phyloP scores from a whole-genome alignment of 2,888 invertebrate genomes.

The Tupiocoris notatus region DNA sequence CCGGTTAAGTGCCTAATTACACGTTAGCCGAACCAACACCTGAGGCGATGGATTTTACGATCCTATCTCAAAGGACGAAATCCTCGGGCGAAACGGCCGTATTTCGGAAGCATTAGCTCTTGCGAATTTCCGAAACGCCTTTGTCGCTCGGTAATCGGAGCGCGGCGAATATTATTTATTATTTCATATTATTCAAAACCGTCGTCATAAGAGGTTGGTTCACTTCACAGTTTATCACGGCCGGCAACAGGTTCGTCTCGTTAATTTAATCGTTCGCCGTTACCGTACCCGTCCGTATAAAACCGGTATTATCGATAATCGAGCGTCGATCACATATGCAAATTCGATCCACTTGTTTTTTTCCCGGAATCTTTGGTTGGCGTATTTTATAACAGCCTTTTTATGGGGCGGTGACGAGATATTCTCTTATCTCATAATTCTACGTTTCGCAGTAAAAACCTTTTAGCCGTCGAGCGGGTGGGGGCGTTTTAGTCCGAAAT shows the following conservation, averaged over 20 bases:
- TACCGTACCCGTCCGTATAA: neutral
- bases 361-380: conserved; percentile 2
- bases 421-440: neutral
- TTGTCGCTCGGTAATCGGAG: neutral
- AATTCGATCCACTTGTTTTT: conserved; percentile 8
- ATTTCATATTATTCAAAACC: neutral
- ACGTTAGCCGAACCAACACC: neutral
- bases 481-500: neutral
- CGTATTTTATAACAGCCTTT: neutral
- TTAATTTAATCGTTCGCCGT: conserved; percentile 32
- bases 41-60: neutral
- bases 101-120: conserved; percentile 9
- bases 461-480: neutral
- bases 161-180: neutral
- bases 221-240: neutral
- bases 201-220: neutral
- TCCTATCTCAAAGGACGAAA: neutral
- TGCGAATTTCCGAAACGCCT: neutral
- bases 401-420: neutral
- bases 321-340: conserved; percentile 35
- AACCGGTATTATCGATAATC: conserved; percentile 37
- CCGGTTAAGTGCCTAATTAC: neutral
- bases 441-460: neutral
- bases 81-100: neutral
- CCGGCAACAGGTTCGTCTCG: conserved; percentile 11